Percentiles rank a stretch among this genome's conserved stretches.
Evolutionary conservation across 2,888 invertebrate species (phyloP).

Genomic region (Norana najaformis): DNA sequence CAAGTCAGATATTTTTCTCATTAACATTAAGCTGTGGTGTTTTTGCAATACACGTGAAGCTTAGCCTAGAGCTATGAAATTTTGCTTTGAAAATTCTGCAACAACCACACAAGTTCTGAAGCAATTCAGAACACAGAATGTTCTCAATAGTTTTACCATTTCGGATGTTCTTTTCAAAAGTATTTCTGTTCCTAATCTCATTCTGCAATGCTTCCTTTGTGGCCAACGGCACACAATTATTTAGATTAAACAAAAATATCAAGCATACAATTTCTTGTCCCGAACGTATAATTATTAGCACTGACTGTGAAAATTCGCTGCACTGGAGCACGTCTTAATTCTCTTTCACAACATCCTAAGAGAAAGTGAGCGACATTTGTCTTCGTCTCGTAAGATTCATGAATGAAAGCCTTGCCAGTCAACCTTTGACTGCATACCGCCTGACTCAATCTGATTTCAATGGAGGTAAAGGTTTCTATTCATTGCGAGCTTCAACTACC

Average conservation of each 20-base stretch:
- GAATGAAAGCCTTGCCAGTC: background rate
- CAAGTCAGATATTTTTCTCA: no score
- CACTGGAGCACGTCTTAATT: background rate
- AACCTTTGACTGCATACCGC: background rate
- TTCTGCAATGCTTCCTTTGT: background rate
- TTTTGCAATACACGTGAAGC: no score
- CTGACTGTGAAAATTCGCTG: background rate
- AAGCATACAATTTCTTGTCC: background rate
- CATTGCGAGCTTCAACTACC: background rate
- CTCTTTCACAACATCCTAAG: background rate
- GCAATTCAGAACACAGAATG: background rate
- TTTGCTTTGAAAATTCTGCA: background rate
- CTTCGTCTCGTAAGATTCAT: background rate
- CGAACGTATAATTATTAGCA: background rate
- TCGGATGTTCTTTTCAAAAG: no score
- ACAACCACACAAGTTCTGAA: background rate
- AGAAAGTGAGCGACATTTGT: conserved; percentile 3
- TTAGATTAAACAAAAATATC: background rate
- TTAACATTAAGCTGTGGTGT: no score
- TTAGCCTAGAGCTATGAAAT: background rate
- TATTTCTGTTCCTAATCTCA: background rate
- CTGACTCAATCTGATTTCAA: background rate
- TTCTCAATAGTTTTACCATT: background rate
- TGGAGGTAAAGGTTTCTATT: background rate
- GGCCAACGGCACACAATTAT: background rate